Evolutionary conservation across 1,140 invertebrate species (phyloP).

Genomic region (Caenorhabditis remanei): DNA sequence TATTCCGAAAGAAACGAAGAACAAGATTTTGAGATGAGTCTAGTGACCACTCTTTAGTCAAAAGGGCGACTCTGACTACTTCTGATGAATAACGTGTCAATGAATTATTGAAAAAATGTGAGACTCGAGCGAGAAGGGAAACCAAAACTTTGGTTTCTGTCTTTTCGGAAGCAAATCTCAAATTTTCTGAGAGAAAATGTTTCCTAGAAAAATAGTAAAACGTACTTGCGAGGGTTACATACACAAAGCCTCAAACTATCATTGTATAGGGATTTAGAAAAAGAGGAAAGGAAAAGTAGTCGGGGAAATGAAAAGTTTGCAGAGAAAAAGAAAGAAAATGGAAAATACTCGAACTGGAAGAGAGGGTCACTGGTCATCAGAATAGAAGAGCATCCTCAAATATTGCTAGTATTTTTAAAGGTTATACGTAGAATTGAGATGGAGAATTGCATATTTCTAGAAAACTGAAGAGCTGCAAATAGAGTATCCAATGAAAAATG

Average conservation of each 20-base stretch:
- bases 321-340: background rate
- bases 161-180: background rate
- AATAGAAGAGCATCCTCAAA: constrained; percentile 13
- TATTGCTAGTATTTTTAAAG: constrained; percentile 30
- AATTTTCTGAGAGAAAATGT: background rate
- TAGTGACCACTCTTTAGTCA: constrained; percentile 1
- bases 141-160: background rate
- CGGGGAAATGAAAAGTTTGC: background rate
- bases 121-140: background rate
- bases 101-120: constrained; percentile 7
- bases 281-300: background rate
- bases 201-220: too few relatives aligned
- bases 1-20: too few relatives aligned
- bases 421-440: background rate
- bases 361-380: background rate
- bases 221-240: too few relatives aligned
- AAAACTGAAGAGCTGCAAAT: background rate
- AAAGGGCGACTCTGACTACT: background rate
- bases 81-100: constrained; percentile 18
- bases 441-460: background rate
- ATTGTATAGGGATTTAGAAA: background rate
- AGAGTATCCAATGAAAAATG: too few relatives aligned
- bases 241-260: too few relatives aligned
- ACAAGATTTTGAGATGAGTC: background rate
- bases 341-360: background rate